Percentiles rank a stretch among this genome's conserved stretches.
Conservation (phyloP, 2,113 vertebrate species). For the Vidua chalybeata region DNA sequence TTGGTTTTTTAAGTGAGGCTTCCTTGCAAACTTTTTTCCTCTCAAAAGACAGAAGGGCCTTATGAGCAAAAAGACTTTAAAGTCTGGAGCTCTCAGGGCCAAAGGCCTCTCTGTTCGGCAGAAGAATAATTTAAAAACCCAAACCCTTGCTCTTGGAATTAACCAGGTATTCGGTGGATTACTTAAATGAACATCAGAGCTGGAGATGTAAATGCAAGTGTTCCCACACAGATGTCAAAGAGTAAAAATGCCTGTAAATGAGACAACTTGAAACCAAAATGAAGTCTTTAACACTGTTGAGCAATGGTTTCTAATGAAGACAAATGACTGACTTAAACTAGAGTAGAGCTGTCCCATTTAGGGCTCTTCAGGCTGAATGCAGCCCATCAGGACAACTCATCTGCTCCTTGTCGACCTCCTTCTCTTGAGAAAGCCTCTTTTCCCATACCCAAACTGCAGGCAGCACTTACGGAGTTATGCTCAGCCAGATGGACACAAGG, state of each 20-base stretch:
- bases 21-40: background rate
- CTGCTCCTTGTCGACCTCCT: background rate
- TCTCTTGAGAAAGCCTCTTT: slow-evolving; percentile 10
- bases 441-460: background rate
- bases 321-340: background rate
- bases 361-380: background rate
- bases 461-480: background rate
- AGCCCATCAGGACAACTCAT: background rate
- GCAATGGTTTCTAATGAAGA: background rate
- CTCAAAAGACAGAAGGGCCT: background rate
- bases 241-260: background rate
- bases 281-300: background rate
- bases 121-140: background rate
- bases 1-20: background rate
- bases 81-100: background rate
- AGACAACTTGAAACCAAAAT: background rate
- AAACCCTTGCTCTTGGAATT: background rate
- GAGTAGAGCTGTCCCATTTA: background rate
- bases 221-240: background rate
- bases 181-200: background rate
- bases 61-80: background rate
- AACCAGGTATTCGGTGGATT: background rate
- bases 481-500: background rate
- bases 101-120: background rate
- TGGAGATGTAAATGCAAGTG: background rate